Conservation (phyloP, 2,113 vertebrate genomes). For the Oreochromis niloticus region DNA sequence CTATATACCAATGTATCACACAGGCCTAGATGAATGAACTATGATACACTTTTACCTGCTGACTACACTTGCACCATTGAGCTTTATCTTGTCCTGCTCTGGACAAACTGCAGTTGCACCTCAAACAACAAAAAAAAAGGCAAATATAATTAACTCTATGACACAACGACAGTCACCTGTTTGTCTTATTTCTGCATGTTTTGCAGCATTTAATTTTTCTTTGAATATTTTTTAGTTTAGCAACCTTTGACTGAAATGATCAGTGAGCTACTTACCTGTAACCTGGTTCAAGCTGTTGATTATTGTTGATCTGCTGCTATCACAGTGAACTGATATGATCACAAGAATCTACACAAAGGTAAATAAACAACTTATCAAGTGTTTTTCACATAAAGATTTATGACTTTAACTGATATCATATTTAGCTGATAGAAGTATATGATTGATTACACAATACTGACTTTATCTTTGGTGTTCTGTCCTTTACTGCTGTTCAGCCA, state of each 20-base stretch:
- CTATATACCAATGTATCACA: neutral
- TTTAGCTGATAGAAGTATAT: neutral
- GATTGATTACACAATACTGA: neutral
- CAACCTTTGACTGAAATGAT: neutral
- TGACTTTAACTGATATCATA: neutral
- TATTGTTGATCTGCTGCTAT: constrained; percentile 65
- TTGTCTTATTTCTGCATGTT: neutral
- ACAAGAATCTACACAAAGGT: constrained; percentile 66
- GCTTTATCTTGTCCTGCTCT: constrained; percentile 23
- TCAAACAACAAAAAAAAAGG: neutral
- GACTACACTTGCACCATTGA: constrained; percentile 54
- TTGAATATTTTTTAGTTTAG: neutral
- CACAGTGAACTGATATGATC: constrained; percentile 50
- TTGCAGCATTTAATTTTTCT: neutral
- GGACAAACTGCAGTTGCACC: constrained; percentile 42
- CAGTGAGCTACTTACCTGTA: constrained; percentile 68
- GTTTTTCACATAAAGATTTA: neutral
- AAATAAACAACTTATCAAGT: neutral
- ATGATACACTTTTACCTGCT: constrained; percentile 52
- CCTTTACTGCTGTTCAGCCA: constrained; percentile 62
- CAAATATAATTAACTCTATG: neutral
- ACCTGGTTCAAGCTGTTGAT: constrained; percentile 65
- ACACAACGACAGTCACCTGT: neutral
- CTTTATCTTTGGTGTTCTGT: constrained; percentile 39
- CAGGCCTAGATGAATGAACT: neutral